Base-by-base conservation (phyloP, 2,888 invertebrate genomes). In the Beris morrisii region DNA sequence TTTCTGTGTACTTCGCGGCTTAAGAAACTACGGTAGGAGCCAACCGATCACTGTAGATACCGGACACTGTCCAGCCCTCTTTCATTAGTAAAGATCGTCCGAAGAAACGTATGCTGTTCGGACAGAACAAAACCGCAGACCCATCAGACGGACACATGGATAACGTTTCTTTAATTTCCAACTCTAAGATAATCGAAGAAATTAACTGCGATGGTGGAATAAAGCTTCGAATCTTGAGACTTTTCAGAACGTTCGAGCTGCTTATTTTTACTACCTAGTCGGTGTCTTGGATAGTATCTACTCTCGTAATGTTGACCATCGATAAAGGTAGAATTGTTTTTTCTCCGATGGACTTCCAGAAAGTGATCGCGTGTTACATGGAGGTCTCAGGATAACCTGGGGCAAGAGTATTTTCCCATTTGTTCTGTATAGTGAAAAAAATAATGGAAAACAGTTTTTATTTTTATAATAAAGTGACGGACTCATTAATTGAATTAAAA, bases 321-420 rank as follows among this genome's bases (percentile, higher is more conserved):
- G 9, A 38, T 38, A 38, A 38, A 38, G 38, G 38, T 38, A 38
- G 38, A 38, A 38, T 38, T 9, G 2, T 38, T 38, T 38, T 38
- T 38, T 38, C 4, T 38, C 6, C 22, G 48, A 7, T 48, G 48
- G 48, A 48, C 48, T 48, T 48, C 4, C 48, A 48, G 48, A 48
- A 48, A 48, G 4, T 22, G 48, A 48, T 48, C 48, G 48, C 48
- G 48, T 48, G 48, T 48, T 48, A 48, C 48, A 48, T 48, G 48
- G 22, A 12, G 48, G 13, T 22, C 22, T 15, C 9, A 2, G 1
- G 38, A 38, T 38, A 38, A 38, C 38, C 38, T 9, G 9, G 38
- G 38, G 38, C 38, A 7, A 38, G 9, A 38, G 9, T 38, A 38
- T 38, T 38, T 38, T 7, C 38, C 38, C 22, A 22, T 22, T 22